Conservation (phyloP, 2,113 vertebrate genomes). For the Cinclus mexicanus region DNA sequence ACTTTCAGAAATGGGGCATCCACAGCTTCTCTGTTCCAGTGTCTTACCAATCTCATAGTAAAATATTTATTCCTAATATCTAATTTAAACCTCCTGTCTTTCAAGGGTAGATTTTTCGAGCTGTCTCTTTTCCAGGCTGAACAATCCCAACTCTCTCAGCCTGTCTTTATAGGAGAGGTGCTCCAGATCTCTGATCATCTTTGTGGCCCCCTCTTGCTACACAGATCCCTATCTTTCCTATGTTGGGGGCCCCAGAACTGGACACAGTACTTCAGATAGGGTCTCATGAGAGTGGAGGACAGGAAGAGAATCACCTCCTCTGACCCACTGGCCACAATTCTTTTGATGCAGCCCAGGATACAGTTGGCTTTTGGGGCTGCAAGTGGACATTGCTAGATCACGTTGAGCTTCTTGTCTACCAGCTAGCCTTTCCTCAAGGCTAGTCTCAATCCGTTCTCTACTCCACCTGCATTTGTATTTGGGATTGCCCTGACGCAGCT, state of each 20-base stretch:
- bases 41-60: neutral
- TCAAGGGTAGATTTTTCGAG: neutral
- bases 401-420: neutral
- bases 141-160: neutral
- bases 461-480: neutral
- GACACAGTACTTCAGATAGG: neutral
- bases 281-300: neutral
- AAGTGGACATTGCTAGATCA: neutral
- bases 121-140: neutral
- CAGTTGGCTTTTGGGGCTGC: neutral
- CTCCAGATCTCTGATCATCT: neutral
- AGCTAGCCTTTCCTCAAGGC: neutral
- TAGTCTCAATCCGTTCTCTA: neutral
- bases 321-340: neutral
- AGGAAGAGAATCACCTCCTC: neutral
- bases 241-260: neutral
- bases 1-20: neutral
- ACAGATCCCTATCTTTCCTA: neutral
- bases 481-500: neutral
- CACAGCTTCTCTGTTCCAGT: neutral
- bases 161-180: neutral
- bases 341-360: neutral
- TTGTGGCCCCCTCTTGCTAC: neutral
- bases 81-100: neutral
- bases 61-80: neutral